Conservation (phyloP, 1,140 invertebrate genomes). For the Saccostrea glomerata region DNA sequence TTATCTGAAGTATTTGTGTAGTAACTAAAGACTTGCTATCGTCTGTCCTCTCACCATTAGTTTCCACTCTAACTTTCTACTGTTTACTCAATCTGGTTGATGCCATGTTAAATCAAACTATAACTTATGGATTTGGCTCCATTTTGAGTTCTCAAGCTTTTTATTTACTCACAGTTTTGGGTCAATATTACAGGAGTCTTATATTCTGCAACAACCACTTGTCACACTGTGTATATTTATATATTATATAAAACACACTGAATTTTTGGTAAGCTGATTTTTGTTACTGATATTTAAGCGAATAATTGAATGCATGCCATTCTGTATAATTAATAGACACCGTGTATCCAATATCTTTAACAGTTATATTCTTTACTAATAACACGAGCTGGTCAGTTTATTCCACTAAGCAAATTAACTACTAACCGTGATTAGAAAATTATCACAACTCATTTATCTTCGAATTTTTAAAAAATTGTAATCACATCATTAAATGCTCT, state of each 20-base stretch:
- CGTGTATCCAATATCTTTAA: background rate
- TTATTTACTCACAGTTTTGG: conserved; percentile 4
- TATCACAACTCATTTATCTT: no score
- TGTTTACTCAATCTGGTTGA: conserved; percentile 21
- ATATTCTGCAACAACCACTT: background rate
- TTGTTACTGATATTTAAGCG: background rate
- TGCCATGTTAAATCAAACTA: background rate
- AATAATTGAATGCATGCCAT: background rate
- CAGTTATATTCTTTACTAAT: background rate
- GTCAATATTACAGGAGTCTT: background rate
- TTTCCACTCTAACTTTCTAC: background rate
- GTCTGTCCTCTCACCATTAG: background rate
- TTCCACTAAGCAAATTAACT: no score
- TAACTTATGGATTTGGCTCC: background rate
- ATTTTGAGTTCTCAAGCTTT: conserved; percentile 21
- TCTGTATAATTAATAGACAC: background rate
- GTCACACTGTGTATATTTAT: background rate
- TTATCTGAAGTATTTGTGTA: background rate
- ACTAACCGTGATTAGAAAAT: no score
- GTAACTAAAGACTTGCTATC: conserved; percentile 14
- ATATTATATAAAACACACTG: background rate
- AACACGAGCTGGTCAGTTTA: background rate
- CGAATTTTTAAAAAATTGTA: no score
- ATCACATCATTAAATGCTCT: no score
- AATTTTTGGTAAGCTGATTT: background rate